Percentiles rank a stretch among this genome's conserved stretches.
phyloP scores from a whole-genome alignment of 2,797 vertebrate species.

The Sebastes iracundus region DNA sequence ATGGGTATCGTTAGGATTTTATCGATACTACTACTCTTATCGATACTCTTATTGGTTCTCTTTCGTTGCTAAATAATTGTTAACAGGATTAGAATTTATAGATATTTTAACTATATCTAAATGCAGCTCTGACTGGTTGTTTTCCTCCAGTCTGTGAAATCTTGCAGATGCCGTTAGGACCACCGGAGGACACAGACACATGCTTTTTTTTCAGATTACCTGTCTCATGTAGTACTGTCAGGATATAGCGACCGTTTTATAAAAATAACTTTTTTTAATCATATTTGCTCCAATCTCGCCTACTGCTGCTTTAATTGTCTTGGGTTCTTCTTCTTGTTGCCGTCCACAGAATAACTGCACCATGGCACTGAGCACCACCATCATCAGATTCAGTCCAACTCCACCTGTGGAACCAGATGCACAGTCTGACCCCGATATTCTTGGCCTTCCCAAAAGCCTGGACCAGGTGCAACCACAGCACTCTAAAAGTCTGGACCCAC shows the following conservation, averaged over 20 bases:
- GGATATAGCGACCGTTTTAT: not conserved
- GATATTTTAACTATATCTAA: not conserved
- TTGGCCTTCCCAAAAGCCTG: constrained; percentile 32
- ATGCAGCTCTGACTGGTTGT: not conserved
- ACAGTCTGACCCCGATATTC: constrained; percentile 40
- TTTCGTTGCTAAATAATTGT: not conserved
- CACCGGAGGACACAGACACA: no score
- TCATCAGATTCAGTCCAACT: constrained; percentile 89
- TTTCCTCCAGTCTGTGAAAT: no score
- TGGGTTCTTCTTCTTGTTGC: not conserved
- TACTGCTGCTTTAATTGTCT: not conserved
- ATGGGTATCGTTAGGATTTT: not conserved
- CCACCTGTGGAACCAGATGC: constrained; percentile 78
- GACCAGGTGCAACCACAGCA: constrained; percentile 51
- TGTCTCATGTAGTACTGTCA: no score
- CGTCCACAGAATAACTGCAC: constrained; percentile 81
- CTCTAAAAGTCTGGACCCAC: constrained; percentile 70
- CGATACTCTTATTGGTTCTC: not conserved
- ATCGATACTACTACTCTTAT: not conserved
- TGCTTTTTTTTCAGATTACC: no score
- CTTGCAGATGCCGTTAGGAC: no score
- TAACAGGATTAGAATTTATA: not conserved
- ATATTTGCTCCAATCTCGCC: no score
- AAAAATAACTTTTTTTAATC: not conserved
- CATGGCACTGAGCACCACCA: constrained; percentile 91